A percentile compares a stretch with the other conserved stretches of the same genome.
Evolutionary conservation across 2,797 vertebrate genomes (phyloP).

Genomic region (Chloroceryle inda): DNA sequence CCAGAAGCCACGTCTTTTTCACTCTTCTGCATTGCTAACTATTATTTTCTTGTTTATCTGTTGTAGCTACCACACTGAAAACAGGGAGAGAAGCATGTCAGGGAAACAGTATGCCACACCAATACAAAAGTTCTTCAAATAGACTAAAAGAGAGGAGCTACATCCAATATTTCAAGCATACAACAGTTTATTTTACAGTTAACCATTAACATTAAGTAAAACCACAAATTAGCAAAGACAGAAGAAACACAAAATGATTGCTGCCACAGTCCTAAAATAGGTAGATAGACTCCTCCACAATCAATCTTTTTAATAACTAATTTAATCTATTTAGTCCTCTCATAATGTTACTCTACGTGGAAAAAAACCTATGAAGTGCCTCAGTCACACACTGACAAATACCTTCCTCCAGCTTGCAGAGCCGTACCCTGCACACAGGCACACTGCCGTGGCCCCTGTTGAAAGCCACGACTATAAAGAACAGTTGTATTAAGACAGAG

Average conservation of each 20-base stretch:
- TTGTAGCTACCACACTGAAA: background rate
- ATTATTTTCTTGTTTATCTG: background rate
- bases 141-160: background rate
- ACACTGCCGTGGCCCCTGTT: background rate
- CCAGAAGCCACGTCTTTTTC: background rate
- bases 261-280: background rate
- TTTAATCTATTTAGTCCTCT: background rate
- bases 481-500: background rate
- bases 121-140: background rate
- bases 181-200: slow-evolving; percentile 48
- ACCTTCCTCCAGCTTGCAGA: background rate
- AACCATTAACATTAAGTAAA: slow-evolving; percentile 57
- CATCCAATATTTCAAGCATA: background rate
- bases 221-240: background rate
- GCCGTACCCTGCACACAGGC: background rate
- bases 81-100: fast-evolving
- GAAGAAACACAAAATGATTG: background rate
- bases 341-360: background rate
- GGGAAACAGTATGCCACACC: background rate
- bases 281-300: background rate
- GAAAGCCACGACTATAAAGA: background rate
- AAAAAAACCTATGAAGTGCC: background rate
- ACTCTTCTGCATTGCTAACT: fast-evolving
- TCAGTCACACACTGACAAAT: background rate
- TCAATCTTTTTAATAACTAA: background rate